Percentiles rank a stretch among this genome's conserved stretches.
Conservation (phyloP, 2,113 vertebrate species). For the Hyla sarda region DNA sequence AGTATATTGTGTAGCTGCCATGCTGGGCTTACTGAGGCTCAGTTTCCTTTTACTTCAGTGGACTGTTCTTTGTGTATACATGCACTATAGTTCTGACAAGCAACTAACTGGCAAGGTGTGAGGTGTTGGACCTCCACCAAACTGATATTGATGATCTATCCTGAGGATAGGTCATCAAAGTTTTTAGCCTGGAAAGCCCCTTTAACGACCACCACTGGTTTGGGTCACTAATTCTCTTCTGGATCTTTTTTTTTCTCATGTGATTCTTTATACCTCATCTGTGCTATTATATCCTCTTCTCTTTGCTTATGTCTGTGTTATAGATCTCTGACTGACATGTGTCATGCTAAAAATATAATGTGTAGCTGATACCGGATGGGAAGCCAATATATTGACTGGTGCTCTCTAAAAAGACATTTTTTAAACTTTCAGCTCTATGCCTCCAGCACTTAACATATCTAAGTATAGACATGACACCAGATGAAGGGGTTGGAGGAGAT, state of each 20-base stretch:
- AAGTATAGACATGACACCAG: background rate
- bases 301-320: slow-evolving; percentile 14
- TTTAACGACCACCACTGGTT: background rate
- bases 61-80: too few species aligned
- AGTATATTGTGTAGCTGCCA: too few species aligned
- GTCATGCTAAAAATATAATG: background rate
- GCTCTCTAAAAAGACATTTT: background rate
- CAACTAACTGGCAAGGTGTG: too few species aligned
- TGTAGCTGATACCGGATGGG: background rate
- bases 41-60: too few species aligned
- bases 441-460: background rate
- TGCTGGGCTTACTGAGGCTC: too few species aligned
- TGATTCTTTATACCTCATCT: background rate
- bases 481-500: too few species aligned
- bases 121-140: too few species aligned
- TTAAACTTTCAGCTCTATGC: background rate
- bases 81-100: too few species aligned
- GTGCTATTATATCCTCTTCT: slow-evolving; percentile 11
- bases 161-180: too few species aligned
- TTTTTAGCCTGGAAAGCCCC: too few species aligned
- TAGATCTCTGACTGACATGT: background rate
- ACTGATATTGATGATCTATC: too few species aligned
- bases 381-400: background rate
- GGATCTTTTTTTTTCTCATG: background rate
- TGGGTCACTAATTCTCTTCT: background rate